Percentiles rank a stretch among this genome's conserved stretches.
Evolutionary conservation across 2,113 vertebrate genomes (phyloP).

Genomic region (Synchiropus splendidus): DNA sequence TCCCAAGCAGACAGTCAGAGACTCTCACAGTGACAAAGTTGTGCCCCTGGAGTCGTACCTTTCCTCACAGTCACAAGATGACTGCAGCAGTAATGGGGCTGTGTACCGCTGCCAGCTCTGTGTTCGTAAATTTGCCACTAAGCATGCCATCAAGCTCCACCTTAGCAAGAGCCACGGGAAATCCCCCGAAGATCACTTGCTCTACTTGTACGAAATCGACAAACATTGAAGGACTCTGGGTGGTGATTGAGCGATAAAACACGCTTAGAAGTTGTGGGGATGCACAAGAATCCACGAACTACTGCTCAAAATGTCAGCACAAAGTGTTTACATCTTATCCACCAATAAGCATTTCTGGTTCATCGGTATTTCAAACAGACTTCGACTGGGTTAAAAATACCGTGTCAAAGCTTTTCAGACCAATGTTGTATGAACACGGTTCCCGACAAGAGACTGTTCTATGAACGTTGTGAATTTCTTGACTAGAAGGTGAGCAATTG

Average conservation of each 20-base stretch:
- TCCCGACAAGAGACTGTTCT: constrained; percentile 21
- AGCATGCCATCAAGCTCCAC: constrained; percentile 95
- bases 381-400: constrained; percentile 24
- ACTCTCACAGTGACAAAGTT: constrained; percentile 83
- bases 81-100: constrained; percentile 70
- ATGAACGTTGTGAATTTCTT: constrained; percentile 15
- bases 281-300: constrained; percentile 80
- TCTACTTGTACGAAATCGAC: constrained; percentile 85
- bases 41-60: constrained; percentile 59
- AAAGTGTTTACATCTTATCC: constrained; percentile 81
- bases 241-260: constrained; percentile 23
- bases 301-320: constrained; percentile 78
- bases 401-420: constrained; percentile 36
- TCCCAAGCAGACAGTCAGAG: constrained; percentile 78
- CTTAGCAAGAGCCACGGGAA: constrained; percentile 95
- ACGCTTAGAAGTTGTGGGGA: constrained; percentile 41
- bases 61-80: constrained; percentile 78
- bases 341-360: constrained; percentile 73
- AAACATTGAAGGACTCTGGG: constrained; percentile 74
- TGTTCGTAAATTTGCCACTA: constrained; percentile 92
- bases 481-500: constrained; percentile 35
- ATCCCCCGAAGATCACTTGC: constrained; percentile 91
- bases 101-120: constrained; percentile 87
- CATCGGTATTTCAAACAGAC: constrained; percentile 46
- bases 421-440: constrained; percentile 5